These are phyloP conservation scores for Noctua janthina DNA, from an alignment of 2,888 invertebrate species.

Conservation along the genomic window DNA sequence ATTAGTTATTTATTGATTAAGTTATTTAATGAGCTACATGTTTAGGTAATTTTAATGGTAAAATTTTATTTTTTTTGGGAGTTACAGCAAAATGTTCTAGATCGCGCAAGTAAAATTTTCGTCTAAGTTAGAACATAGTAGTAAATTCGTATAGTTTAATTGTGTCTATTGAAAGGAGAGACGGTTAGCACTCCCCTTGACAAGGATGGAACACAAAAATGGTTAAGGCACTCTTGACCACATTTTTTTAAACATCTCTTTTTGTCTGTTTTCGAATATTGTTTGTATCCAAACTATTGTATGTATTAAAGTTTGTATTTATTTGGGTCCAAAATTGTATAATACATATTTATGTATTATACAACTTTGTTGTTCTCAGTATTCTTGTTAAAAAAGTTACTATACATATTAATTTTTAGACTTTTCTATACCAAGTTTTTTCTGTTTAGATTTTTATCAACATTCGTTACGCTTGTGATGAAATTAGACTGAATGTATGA, in stretches of 20 bases:
- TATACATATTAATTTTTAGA: too few relatives aligned
- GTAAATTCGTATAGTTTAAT: rapidly evolving
- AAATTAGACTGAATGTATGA: too few relatives aligned
- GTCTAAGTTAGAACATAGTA: conserved; percentile 25
- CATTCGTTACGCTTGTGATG: too few relatives aligned
- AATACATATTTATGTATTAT: too few relatives aligned
- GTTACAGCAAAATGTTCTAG: conserved; percentile 37
- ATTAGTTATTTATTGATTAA: neutral
- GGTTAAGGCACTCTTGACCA: conserved; percentile 81
- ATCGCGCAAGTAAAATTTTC: conserved; percentile 71
- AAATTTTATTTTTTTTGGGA: rapidly evolving
- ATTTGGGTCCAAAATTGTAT: too few relatives aligned
- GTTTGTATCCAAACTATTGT: too few relatives aligned
- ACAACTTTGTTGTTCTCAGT: too few relatives aligned
- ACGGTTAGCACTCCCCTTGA: conserved; percentile 98
- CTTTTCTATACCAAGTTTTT: too few relatives aligned
- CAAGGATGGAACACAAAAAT: conserved; percentile 94
- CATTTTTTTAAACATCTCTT: conserved; percentile 71
- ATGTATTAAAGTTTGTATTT: too few relatives aligned
- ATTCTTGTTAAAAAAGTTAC: too few relatives aligned
- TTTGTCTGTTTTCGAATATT: neutral
- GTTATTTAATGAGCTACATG: rapidly evolving
- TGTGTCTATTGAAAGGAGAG: conserved; percentile 99
- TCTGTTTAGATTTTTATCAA: too few relatives aligned
- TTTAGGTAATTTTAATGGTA: rapidly evolving